Base-by-base conservation (phyloP, 2,888 invertebrate species). In the Listrodromus nycthemerus region DNA sequence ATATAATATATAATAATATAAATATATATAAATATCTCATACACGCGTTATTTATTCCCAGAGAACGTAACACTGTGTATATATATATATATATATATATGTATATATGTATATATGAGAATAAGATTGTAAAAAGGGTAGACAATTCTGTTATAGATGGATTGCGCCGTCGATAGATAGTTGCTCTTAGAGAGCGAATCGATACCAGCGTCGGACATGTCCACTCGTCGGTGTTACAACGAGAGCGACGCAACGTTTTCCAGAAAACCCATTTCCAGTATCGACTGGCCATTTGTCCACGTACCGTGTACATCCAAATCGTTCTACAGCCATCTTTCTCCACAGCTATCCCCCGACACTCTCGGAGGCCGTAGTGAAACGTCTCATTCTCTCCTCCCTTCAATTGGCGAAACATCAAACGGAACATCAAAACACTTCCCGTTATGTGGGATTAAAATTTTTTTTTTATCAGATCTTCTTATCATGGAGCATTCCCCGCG, bases 211-310 rank as follows among this genome's bases (percentile, higher is more conserved):
- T 80, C 83, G 55, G 66, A 30, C 75, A 70, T 78, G 80, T 79
- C 79, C 81, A 61, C 70, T 65, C 70, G 75, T 71, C 70, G 24
- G 50, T 70, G 78, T 58, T 48, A 73, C 65, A 52, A 67, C 77
- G 80, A 73, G 65, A 71, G 77, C 45, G 55, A 48, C 61, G 67
- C 61, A 82, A 79, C 45, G 82, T 71, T 81, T 67, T 84, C 79
- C 79, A 75, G 88, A 87, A 89, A 89, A 87, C 78, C 89, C 87
- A 88, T 89, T 89, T 88, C 87, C 83, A 86, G 86, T 84, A 86
- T 85, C 87, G 85, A 87, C 87, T 86, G 76, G 83, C 86, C 87
- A 86, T 88, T 89, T 87, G 86, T 88, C 85, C 81, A 80, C 48
- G 50, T 71, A 79, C 63, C 71, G 75, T 16, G 41, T 75, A 81